Percentiles rank a stretch among this genome's conserved stretches.
Evolutionary conservation across 2,888 invertebrate genomes (phyloP).

Genomic region (Lithodes maja): DNA sequence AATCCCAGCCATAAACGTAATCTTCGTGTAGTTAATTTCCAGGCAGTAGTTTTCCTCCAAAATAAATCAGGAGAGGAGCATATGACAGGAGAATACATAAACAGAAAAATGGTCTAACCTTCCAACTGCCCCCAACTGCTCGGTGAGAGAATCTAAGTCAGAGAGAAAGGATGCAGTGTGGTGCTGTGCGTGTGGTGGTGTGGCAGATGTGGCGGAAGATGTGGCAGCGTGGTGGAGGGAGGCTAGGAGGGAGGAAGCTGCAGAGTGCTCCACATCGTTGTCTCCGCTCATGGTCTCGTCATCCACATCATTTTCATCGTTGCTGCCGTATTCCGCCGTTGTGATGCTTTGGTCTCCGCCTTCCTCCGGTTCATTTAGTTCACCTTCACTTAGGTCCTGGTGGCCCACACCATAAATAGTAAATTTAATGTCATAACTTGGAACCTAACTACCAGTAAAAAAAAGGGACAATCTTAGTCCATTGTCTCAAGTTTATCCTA

Average conservation of each 20-base stretch:
- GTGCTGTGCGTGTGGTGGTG: slow-evolving; percentile 38
- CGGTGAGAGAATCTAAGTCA: slow-evolving; percentile 69
- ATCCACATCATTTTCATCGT: slow-evolving; percentile 91
- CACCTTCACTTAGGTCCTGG: slow-evolving; percentile 72
- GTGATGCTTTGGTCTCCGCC: slow-evolving; percentile 60
- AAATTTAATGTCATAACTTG: too few species aligned
- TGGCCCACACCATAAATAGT: not conserved
- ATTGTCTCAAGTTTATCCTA: not conserved
- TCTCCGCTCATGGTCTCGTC: slow-evolving; percentile 83
- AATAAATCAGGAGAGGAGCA: too few species aligned
- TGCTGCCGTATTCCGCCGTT: slow-evolving; percentile 72
- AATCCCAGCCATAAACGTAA: too few species aligned
- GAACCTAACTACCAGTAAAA: too few species aligned
- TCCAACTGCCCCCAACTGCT: slow-evolving; percentile 67
- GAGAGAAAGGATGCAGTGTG: slow-evolving; percentile 54
- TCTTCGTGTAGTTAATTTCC: too few species aligned
- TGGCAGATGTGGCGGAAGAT: slow-evolving; percentile 20
- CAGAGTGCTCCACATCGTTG: slow-evolving; percentile 69
- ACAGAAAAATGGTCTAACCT: slow-evolving; percentile 32
- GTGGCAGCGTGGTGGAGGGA: slow-evolving; percentile 41
- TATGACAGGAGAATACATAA: too few species aligned
- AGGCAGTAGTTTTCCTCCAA: too few species aligned
- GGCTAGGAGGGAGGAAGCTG: slow-evolving; percentile 52
- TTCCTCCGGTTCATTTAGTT: slow-evolving; percentile 71
- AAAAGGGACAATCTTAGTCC: too few species aligned